These are phyloP conservation scores for Anser brachyrhynchus DNA, from an alignment of 2,113 vertebrate genomes.

Conservation along the genomic window DNA sequence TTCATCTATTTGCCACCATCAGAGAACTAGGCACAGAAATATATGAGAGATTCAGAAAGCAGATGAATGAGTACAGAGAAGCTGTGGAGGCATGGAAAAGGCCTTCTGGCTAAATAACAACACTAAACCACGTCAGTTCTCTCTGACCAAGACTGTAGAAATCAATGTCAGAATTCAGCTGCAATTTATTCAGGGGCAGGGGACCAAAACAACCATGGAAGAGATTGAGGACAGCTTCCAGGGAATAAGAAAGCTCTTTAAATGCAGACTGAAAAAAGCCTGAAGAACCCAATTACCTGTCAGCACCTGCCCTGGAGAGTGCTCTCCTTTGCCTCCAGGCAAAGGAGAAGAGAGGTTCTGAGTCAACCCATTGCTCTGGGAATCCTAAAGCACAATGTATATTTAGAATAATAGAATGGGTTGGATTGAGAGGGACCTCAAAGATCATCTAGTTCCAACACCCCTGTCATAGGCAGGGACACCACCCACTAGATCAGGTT, in stretches of 20 bases:
- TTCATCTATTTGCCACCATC: not conserved
- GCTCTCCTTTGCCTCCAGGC: not conserved
- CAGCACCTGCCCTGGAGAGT: not conserved
- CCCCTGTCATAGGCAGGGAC: too few species aligned
- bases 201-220: not conserved
- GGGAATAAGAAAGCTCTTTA: not conserved
- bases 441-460: too few species aligned
- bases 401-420: not conserved
- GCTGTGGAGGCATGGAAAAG: not conserved
- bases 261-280: not conserved
- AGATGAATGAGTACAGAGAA: not conserved
- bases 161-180: slow-evolving; percentile 16
- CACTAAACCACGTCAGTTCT: not conserved
- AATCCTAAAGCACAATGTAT: not conserved
- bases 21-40: not conserved
- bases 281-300: not conserved
- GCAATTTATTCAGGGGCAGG: not conserved
- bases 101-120: not conserved
- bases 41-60: not conserved
- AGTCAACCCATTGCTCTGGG: not conserved
- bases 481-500: too few species aligned
- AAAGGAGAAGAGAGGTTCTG: not conserved
- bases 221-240: not conserved
- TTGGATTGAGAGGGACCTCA: too few species aligned
- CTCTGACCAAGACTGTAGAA: slow-evolving; percentile 1